These are phyloP conservation scores for Coregonus sp. DNA, from an alignment of 2,797 vertebrate species.

Conservation along the genomic window DNA sequence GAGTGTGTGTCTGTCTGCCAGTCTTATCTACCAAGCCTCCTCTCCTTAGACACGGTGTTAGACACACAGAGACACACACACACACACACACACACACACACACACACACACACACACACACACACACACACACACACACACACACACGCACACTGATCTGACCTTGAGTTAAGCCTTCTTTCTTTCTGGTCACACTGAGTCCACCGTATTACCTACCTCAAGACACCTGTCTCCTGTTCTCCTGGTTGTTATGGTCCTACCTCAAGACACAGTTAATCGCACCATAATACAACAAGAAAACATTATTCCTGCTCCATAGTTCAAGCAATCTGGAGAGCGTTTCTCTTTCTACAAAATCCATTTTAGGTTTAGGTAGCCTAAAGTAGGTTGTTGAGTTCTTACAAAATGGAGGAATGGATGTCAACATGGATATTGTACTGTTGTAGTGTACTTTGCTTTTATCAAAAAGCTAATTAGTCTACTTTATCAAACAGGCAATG, in stretches of 20 bases:
- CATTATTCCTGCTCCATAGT: not conserved
- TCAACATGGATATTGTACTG: not conserved
- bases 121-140: not conserved
- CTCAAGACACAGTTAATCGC: not conserved
- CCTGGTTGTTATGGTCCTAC: not conserved
- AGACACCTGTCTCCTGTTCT: not conserved
- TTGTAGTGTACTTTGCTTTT: not conserved
- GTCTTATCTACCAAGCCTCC: conserved; percentile 22
- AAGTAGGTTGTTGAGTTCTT: not conserved
- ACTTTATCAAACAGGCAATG: not conserved
- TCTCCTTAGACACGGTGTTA: conserved; percentile 13
- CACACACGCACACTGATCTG: not conserved
- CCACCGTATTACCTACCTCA: not conserved
- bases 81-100: not conserved
- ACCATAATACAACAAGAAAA: not conserved
- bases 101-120: not conserved
- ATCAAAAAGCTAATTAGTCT: too few species aligned
- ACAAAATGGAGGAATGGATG: not conserved
- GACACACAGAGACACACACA: conserved; percentile 5
- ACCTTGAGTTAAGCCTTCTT: conserved; percentile 35
- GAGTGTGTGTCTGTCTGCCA: conserved; percentile 19
- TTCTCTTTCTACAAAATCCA: not conserved
- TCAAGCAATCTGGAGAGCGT: not conserved
- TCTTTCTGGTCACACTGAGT: not conserved
- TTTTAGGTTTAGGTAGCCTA: not conserved